These are phyloP conservation scores for Platyscapa corneri DNA, from an alignment of 1,140 invertebrate species.

Conservation along the genomic window DNA sequence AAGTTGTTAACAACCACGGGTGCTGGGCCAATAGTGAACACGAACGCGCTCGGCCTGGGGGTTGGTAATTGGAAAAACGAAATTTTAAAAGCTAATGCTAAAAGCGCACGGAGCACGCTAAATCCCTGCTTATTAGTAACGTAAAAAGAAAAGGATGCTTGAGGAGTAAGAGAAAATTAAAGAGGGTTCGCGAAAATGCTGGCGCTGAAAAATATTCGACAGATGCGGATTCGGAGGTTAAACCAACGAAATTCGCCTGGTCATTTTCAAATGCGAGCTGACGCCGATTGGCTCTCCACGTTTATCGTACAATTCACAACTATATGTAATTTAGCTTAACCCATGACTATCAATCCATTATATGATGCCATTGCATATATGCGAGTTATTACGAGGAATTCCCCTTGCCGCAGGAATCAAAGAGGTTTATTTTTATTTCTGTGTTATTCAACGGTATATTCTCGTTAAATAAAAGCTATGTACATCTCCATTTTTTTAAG, in stretches of 20 bases:
- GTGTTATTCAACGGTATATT: no score
- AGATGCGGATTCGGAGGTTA: not conserved
- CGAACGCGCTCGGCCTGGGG: not conserved
- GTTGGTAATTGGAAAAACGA: slow-evolving; percentile 15
- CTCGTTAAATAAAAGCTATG: no score
- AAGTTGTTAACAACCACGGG: not conserved
- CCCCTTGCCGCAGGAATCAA: not conserved
- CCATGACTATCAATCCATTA: not conserved
- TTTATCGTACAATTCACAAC: not conserved
- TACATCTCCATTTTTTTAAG: no score
- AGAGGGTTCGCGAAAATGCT: no score
- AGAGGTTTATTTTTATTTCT: not conserved
- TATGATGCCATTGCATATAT: not conserved
- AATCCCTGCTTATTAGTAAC: slow-evolving; percentile 14
- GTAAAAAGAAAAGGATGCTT: no score
- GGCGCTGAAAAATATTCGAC: no score
- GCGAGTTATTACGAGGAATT: not conserved
- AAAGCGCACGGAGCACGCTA: not conserved
- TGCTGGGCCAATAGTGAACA: not conserved
- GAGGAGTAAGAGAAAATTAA: no score
- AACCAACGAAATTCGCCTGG: not conserved
- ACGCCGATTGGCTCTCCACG: not conserved
- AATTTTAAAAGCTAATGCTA: slow-evolving; percentile 22
- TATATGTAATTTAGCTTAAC: not conserved
- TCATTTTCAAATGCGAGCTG: not conserved